Conservation (phyloP, 2,888 invertebrate genomes). For the Endomychus coccineus region DNA sequence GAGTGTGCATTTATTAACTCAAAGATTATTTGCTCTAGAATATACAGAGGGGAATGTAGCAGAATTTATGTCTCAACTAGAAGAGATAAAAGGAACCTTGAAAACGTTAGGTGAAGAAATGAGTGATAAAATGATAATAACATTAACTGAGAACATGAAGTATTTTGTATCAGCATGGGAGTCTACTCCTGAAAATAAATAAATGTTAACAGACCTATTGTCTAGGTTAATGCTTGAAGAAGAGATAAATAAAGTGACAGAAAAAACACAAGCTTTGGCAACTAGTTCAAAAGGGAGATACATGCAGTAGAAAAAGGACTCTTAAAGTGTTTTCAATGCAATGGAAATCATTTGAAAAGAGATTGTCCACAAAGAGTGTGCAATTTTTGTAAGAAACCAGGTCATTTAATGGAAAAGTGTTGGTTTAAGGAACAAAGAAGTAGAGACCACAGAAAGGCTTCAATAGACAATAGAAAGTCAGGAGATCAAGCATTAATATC, state of each 20-base stretch:
- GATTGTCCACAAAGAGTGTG: conserved; percentile 5
- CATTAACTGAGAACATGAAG: too few relatives aligned
- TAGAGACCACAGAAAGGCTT: conserved; percentile 1
- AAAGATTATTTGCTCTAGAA: conserved; percentile 8
- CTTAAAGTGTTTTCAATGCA: conserved; percentile 4
- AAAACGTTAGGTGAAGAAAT: conserved; percentile 18
- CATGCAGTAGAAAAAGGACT: conserved; percentile 1
- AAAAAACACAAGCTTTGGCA: conserved; percentile 14
- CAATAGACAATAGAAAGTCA: not conserved
- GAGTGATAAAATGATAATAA: conserved; percentile 21
- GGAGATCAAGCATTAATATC: not conserved
- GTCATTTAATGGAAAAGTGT: conserved; percentile 12
- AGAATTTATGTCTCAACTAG: conserved; percentile 14
- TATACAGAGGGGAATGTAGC: conserved; percentile 9
- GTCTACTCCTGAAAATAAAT: conserved; percentile 19
- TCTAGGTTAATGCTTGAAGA: conserved; percentile 19
- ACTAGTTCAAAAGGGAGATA: conserved; percentile 1
- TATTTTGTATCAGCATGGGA: too few relatives aligned
- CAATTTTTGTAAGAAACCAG: conserved; percentile 8
- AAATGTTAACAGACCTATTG: too few relatives aligned
- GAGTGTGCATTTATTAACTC: conserved; percentile 8
- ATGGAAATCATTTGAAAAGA: conserved; percentile 1
- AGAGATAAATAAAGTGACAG: conserved; percentile 14
- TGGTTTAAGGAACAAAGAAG: conserved; percentile 10
- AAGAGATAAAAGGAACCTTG: conserved; percentile 20